Evolutionary conservation across 2,888 invertebrate genomes (phyloP).

Genomic region (Amphipoea oculea): DNA sequence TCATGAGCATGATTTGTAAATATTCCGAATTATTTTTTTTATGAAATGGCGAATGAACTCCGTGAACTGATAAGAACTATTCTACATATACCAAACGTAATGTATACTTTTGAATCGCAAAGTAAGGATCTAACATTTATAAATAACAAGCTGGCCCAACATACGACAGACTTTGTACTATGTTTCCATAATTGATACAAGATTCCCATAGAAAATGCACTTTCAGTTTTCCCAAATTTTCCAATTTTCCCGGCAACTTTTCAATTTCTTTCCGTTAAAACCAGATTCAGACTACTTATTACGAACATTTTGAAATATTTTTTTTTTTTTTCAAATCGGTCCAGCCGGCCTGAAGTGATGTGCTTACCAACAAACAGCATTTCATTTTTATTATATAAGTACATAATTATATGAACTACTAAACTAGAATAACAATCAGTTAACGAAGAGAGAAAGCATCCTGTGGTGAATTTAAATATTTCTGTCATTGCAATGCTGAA

Average conservation of each 20-base stretch:
- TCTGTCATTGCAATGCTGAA: constrained; percentile 63
- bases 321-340: no score
- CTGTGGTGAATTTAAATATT: constrained; percentile 57
- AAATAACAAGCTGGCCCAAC: background rate
- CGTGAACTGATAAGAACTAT: constrained; percentile 17
- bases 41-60: constrained; percentile 11
- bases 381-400: background rate
- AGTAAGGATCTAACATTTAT: constrained; percentile 1
- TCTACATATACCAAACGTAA: background rate
- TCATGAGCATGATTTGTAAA: constrained; percentile 12
- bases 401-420: constrained; percentile 1
- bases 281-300: background rate
- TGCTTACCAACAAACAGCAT: background rate
- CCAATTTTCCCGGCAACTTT: background rate
- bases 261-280: background rate
- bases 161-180: background rate
- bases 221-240: background rate
- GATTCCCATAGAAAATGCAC: background rate
- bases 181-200: background rate
- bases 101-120: background rate
- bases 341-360: background rate
- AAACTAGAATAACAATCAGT: constrained; percentile 41
- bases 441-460: constrained; percentile 55
- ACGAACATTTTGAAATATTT: background rate
- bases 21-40: constrained; percentile 5